A percentile compares a stretch with the other conserved stretches of the same genome.
Evolutionary conservation across 2,113 vertebrate species (phyloP).

Genomic region (Caretta caretta): DNA sequence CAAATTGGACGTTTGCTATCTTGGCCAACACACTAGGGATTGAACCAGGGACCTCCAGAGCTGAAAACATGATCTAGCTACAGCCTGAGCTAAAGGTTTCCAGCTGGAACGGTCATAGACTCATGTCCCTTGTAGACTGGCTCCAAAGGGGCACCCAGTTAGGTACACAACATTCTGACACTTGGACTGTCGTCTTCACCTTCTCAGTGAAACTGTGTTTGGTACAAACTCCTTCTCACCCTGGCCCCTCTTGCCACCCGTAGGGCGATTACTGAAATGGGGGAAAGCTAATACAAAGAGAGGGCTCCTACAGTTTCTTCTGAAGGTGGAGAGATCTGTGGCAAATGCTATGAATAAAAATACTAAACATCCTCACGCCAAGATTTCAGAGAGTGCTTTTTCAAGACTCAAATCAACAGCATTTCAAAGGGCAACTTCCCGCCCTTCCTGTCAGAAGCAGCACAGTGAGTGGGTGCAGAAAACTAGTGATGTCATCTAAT

Average conservation of each 20-base stretch:
- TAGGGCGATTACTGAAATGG: not conserved
- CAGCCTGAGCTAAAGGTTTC: not conserved
- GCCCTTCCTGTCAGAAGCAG: fast-evolving
- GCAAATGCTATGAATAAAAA: not conserved
- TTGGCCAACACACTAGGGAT: not conserved
- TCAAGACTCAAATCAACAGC: not conserved
- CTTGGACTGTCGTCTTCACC: not conserved
- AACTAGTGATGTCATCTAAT: too few species aligned
- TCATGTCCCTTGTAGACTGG: not conserved
- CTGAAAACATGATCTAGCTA: too few species aligned
- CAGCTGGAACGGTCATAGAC: not conserved
- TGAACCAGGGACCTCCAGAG: not conserved
- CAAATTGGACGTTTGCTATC: not conserved
- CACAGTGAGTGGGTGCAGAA: not conserved
- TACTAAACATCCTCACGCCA: too few species aligned
- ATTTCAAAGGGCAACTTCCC: not conserved
- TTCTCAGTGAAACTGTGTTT: not conserved
- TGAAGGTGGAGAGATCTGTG: not conserved
- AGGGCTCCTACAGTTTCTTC: not conserved
- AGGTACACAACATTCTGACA: not conserved
- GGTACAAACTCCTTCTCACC: slow-evolving; percentile 39
- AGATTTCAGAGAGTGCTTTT: not conserved
- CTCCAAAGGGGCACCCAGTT: too few species aligned
- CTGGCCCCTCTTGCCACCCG: not conserved
- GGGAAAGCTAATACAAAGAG: not conserved